Percentiles rank a stretch among this genome's conserved stretches.
Conservation (phyloP, 2,113 vertebrate species). For the Opisthocomus hoazin region DNA sequence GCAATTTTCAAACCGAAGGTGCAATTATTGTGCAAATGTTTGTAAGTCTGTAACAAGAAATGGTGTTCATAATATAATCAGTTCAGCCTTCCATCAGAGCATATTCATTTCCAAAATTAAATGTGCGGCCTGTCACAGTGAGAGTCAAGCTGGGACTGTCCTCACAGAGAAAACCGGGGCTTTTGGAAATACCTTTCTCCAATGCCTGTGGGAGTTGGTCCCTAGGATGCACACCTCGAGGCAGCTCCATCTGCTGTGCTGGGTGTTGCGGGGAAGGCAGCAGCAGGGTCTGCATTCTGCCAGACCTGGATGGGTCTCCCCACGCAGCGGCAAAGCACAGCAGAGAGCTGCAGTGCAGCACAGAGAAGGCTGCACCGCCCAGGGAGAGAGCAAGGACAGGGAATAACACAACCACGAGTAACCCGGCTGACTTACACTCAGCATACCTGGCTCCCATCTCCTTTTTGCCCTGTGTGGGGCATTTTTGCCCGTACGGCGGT, state of each 20-base stretch:
- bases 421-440: not conserved
- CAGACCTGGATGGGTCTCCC: not conserved
- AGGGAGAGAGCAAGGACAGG: not conserved
- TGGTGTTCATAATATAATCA: not conserved
- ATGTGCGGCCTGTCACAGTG: not conserved
- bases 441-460: not conserved
- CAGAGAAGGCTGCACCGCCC: not conserved
- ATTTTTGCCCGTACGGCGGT: not conserved
- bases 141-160: rapidly evolving
- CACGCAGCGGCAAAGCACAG: not conserved
- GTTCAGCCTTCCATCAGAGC: not conserved
- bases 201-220: not conserved
- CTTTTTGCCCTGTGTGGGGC: not conserved
- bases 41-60: not conserved
- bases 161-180: rapidly evolving
- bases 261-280: not conserved
- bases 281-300: not conserved
- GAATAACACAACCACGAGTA: rapidly evolving
- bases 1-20: not conserved
- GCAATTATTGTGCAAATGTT: not conserved
- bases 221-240: rapidly evolving
- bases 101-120: not conserved
- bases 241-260: rapidly evolving
- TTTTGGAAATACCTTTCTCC: not conserved
- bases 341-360: not conserved